A percentile compares a stretch with the other conserved stretches of the same genome.
phyloP scores from a whole-genome alignment of 1,140 invertebrate species.

The Theocolax elegans region DNA sequence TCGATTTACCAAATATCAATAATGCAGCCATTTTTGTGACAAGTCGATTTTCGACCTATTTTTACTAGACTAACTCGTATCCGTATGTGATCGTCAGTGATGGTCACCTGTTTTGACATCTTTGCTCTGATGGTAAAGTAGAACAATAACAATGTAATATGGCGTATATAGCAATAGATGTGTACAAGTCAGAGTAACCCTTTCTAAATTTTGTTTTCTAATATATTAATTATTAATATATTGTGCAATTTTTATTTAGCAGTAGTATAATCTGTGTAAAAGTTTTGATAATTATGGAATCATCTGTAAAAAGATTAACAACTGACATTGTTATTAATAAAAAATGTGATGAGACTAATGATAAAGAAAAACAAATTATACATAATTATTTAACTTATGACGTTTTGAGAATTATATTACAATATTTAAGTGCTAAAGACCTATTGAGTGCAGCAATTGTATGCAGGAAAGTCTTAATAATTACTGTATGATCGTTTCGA shows the following conservation, averaged over 20 bases:
- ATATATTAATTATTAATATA: too few species aligned
- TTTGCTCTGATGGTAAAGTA: background rate
- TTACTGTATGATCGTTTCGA: too few species aligned
- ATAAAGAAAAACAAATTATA: slow-evolving; percentile 6
- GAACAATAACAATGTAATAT: slow-evolving; percentile 6
- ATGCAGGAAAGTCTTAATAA: slow-evolving; percentile 55
- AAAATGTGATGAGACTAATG: background rate
- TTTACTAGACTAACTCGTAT: too few species aligned
- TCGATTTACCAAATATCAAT: too few species aligned
- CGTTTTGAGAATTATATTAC: slow-evolving; percentile 58
- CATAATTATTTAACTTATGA: slow-evolving; percentile 55
- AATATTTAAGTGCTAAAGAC: slow-evolving; percentile 54
- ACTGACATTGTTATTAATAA: background rate
- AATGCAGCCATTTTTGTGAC: too few species aligned
- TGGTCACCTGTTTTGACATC: background rate
- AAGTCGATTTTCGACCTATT: too few species aligned
- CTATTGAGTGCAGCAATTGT: slow-evolving; percentile 51
- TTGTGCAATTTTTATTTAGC: too few species aligned
- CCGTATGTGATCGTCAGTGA: too few species aligned
- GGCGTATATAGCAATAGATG: too few species aligned
- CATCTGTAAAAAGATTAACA: slow-evolving; percentile 7
- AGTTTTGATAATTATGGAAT: slow-evolving; percentile 25
- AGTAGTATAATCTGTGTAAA: too few species aligned
- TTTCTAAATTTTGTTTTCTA: too few species aligned
- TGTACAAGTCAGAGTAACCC: too few species aligned